phyloP scores from a whole-genome alignment of 2,888 invertebrate species.

The Eilema caniola region DNA sequence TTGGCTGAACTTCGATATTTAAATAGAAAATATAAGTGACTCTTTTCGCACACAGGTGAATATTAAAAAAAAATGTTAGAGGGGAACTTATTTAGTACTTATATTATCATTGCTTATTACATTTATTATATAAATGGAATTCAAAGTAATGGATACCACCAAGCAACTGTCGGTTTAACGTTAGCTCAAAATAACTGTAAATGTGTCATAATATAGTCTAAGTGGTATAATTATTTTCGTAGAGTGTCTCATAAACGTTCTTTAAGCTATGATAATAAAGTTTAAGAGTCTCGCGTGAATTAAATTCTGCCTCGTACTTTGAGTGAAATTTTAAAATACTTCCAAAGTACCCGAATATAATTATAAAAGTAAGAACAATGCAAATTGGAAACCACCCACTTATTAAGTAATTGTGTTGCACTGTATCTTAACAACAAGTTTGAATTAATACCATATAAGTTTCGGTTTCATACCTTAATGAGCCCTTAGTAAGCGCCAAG shows the following conservation, averaged over 20 bases:
- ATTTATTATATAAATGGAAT: too few relatives aligned
- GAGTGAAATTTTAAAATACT: background rate
- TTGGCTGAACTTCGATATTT: too few relatives aligned
- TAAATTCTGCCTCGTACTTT: background rate
- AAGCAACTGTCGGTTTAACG: background rate
- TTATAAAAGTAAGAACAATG: background rate
- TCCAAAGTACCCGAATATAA: background rate
- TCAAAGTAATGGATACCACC: too few relatives aligned
- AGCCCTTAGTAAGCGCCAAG: conserved; percentile 16
- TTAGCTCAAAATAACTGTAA: background rate
- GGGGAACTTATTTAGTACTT: too few relatives aligned
- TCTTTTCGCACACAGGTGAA: too few relatives aligned
- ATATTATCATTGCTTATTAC: too few relatives aligned
- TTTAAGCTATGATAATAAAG: background rate
- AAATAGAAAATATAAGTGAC: too few relatives aligned
- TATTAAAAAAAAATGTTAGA: too few relatives aligned
- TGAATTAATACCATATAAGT: conserved; percentile 24
- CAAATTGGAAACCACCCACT: background rate
- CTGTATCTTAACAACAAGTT: conserved; percentile 18
- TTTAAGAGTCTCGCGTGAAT: background rate
- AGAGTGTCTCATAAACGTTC: background rate
- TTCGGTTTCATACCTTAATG: conserved; percentile 27
- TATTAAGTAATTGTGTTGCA: conserved; percentile 18
- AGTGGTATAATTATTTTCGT: background rate
- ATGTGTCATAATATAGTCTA: too few relatives aligned